Evolutionary conservation across 2,113 vertebrate genomes (phyloP), one percentile per base, ranked within the genome.

Genomic region (Nyctereutes procyonoides): DNA sequence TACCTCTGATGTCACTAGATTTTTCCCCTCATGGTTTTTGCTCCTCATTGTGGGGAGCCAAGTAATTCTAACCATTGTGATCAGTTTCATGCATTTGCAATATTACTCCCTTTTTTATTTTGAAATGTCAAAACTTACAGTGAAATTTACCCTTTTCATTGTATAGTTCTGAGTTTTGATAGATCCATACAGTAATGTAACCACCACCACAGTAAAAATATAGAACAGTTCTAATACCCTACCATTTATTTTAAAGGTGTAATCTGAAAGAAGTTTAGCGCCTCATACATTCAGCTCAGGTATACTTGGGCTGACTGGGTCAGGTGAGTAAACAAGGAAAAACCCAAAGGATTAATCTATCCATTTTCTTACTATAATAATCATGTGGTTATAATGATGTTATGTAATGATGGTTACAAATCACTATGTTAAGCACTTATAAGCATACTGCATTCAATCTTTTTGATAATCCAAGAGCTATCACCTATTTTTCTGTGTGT

Each of bases 51-150:
- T 56, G 30, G 35, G 83, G 79, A 95, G 95, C 14, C 74, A 96
- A 85, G 28, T 76, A 92, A 84, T 84, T 95, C 81, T 85, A 88
- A 94, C 63, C 56, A 80, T 28, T 71, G 20, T 55, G 30, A 81
- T 88, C 94, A 62, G 88, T 88, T 88, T 63, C 88, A 83, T 67
- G 69, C 15, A 74, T 96, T 83, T 97, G n/a, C 60, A 67, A 8
- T 94, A 77, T 80, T 83, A 17, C 22, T 90, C 24, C 32, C 26
- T 84, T 67, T 92, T 90, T 76, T 88, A 51, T 95, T 95, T 95
- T 90, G 35, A 80, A 96, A 90, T 90, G 15, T 17, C 20, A 24
- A 62, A 62, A 53, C 62, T 96, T 84, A 80, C 6, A 32, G 17
- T 74, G 16, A 94, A 83, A 28, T 79, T 94, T 51, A 74, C 32